phyloP scores from a whole-genome alignment of 92 coral and sea anemone genomes.

The Virgularia gustaviana region DNA sequence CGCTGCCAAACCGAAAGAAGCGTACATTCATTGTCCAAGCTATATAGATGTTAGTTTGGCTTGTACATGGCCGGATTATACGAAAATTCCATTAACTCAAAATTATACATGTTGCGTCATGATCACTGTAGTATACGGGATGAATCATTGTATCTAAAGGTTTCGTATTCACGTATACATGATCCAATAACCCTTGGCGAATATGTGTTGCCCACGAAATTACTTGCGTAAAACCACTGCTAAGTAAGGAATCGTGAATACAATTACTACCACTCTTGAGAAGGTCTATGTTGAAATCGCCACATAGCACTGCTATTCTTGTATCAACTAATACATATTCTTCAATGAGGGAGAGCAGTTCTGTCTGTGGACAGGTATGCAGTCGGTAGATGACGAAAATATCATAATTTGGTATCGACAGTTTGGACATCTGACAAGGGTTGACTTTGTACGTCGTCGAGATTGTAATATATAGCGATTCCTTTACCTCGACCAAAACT shows the following conservation, averaged over 20 bases:
- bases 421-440: not conserved
- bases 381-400: slow-evolving; percentile 6
- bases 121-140: slow-evolving; percentile 10
- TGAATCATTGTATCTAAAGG: slow-evolving; percentile 5
- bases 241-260: not conserved
- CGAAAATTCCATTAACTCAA: slow-evolving; percentile 6
- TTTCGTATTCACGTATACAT: not conserved
- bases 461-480: slow-evolving; percentile 15
- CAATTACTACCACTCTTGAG: not conserved
- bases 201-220: slow-evolving; percentile 4
- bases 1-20: too few relatives aligned
- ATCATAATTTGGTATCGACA: not conserved
- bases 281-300: slow-evolving; percentile 6
- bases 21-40: too few relatives aligned
- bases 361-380: slow-evolving; percentile 10
- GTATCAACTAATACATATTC: not conserved
- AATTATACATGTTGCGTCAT: slow-evolving; percentile 11
- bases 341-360: slow-evolving; percentile 1
- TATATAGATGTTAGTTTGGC: too few relatives aligned
- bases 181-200: slow-evolving; percentile 1
- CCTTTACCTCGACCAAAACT: slow-evolving; percentile 26
- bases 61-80: too few relatives aligned
- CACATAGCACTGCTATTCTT: not conserved
- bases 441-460: slow-evolving; percentile 4
- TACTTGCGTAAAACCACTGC: slow-evolving; percentile 6